These are phyloP conservation scores for Platycheirus rosarum DNA, from an alignment of 2,888 invertebrate genomes.

Conservation along the genomic window DNA sequence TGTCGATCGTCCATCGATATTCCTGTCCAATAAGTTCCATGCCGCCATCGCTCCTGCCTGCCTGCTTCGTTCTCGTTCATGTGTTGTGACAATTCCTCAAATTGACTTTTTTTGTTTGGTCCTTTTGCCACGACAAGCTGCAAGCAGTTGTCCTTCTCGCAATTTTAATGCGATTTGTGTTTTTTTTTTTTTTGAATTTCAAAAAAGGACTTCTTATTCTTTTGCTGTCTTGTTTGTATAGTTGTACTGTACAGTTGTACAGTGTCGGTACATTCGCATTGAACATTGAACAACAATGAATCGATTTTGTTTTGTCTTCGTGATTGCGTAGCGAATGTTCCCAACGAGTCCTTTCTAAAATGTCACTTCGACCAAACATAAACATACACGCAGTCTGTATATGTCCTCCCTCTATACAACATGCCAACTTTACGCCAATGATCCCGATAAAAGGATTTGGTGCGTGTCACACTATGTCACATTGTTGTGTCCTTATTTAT, in stretches of 20 bases:
- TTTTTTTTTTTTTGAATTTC: slow-evolving; percentile 41
- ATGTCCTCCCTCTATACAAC: slow-evolving; percentile 16
- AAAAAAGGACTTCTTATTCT: slow-evolving; percentile 41
- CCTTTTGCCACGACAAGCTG: slow-evolving; percentile 13
- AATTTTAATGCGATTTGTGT: slow-evolving; percentile 67
- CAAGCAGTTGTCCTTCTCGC: slow-evolving; percentile 48
- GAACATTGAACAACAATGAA: slow-evolving; percentile 57
- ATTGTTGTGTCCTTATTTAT: slow-evolving; percentile 71
- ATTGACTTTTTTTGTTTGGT: slow-evolving; percentile 60
- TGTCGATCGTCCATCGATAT: slow-evolving; percentile 64
- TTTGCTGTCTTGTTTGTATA: slow-evolving; percentile 65
- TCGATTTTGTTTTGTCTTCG: slow-evolving; percentile 46
- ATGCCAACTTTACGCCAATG: slow-evolving; percentile 69
- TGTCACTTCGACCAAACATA: slow-evolving; percentile 33
- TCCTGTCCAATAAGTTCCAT: slow-evolving; percentile 52
- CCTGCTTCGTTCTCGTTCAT: slow-evolving; percentile 46
- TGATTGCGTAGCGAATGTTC: slow-evolving; percentile 36
- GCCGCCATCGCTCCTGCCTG: slow-evolving; percentile 36
- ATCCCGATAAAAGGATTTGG: slow-evolving; percentile 75
- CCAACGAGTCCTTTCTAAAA: slow-evolving; percentile 23
- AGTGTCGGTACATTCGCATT: slow-evolving; percentile 46
- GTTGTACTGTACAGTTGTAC: too few species aligned
- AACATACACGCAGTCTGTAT: slow-evolving; percentile 20
- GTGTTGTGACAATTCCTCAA: slow-evolving; percentile 74
- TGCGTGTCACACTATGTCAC: slow-evolving; percentile 75